Base-by-base conservation (phyloP, 1,140 invertebrate genomes). In the Procambarus virginalis region DNA sequence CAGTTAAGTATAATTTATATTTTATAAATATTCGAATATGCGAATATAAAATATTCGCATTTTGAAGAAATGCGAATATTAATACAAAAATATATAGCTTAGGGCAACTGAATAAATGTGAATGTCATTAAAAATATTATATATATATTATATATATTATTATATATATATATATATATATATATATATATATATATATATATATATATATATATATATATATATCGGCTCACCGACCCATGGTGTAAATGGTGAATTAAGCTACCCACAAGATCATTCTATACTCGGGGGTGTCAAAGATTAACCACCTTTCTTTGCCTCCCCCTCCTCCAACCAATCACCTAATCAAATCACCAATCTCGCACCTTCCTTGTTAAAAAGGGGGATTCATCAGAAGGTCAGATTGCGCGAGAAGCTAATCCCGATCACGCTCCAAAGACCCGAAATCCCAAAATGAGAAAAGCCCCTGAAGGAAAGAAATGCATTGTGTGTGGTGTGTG, bases 301-400 rank as follows among this genome's bases (percentile, higher is more conserved):
- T 34, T 34, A 34, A 34, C 34, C 34, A 34, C 34, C 34, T 34
- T 68, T 75, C 48, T 17, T 34, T 78, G 84, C 77, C 78, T 86
- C 77, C 55, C 75, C 48, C 46, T 58, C 75, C 60, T 60, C 9
- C 76, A 51, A 45, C 84, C 51, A 1, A 22, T 14, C 20, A 73
- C 73, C 84, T 86, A 86, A 86, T 86, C 84, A 86, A 86, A 86
- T 17, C 75, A 12, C 76, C 84, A 84, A 84, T 75, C 68, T 64
- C 82, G 12, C 82, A 46, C 46, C 45, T 49, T 75, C 82, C 68
- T 45, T 45, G 34, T 64, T 34, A 60, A 48, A 64, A 86, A 86
- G 78, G 76, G 84, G 84, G 76, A 78, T 86, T 86, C 84, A 86
- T 86, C 84, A 86, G 84, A 68, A 78, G 84, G 84, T 86, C 84